These are phyloP conservation scores for Hybognathus amarus DNA, from an alignment of 2,797 vertebrate genomes.

Conservation along the genomic window DNA sequence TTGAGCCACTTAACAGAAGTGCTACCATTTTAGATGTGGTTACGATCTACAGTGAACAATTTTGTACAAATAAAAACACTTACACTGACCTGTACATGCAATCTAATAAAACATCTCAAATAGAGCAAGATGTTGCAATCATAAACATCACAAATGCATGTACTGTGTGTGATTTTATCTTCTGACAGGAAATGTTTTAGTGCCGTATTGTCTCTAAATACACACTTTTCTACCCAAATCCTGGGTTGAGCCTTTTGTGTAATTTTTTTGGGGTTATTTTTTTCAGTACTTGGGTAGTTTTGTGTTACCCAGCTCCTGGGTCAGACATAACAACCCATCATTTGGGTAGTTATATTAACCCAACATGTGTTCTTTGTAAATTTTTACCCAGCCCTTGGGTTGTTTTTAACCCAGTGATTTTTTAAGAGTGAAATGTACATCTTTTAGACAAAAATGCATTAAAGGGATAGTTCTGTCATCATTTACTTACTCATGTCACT, in stretches of 20 bases:
- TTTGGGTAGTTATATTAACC: too few species aligned
- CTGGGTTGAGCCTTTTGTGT: too few species aligned
- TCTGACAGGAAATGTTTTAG: neutral
- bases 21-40: neutral
- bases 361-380: too few species aligned
- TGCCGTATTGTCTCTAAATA: neutral
- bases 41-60: neutral
- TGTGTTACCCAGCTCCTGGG: too few species aligned
- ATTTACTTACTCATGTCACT: neutral
- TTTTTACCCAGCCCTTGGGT: too few species aligned
- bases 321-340: too few species aligned
- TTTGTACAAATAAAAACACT: neutral
- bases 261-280: too few species aligned
- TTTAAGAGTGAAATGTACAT: too few species aligned
- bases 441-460: neutral
- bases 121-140: neutral
- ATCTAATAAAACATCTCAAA: neutral
- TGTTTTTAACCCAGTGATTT: too few species aligned
- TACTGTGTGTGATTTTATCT: neutral
- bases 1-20: neutral
- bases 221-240: too few species aligned
- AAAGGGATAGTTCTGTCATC: neutral
- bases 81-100: neutral
- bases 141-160: neutral
- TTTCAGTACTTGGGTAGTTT: too few species aligned